Conservation (phyloP, 2,888 invertebrate species). For the Patella caerulea region DNA sequence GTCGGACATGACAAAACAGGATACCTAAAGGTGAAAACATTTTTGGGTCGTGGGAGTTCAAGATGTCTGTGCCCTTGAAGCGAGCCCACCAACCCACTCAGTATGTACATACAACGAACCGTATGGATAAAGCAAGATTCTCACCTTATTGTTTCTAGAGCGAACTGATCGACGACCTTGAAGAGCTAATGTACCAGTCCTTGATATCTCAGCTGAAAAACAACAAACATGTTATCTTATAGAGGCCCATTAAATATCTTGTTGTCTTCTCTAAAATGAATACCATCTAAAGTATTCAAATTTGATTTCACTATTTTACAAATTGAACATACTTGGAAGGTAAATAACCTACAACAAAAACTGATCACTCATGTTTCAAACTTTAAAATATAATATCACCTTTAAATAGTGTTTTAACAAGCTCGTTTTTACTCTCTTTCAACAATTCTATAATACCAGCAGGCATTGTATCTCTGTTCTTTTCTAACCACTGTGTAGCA, state of each 20-base stretch:
- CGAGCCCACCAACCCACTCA: no score
- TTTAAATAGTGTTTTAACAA: conserved; percentile 63
- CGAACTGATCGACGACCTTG: conserved; percentile 49
- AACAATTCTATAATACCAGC: conserved; percentile 64
- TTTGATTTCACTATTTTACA: background rate
- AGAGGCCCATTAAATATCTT: background rate
- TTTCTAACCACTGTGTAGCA: conserved; percentile 64
- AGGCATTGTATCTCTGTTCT: conserved; percentile 69
- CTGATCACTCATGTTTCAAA: no score
- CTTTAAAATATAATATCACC: conserved; percentile 34
- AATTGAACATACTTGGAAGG: background rate
- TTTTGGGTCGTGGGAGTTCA: no score
- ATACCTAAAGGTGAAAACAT: no score
- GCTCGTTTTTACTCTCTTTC: conserved; percentile 57
- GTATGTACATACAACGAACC: no score
- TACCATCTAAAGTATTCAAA: background rate
- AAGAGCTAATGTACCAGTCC: conserved; percentile 64
- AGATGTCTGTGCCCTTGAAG: no score
- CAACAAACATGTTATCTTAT: background rate
- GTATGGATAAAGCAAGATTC: background rate
- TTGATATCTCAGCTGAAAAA: conserved; percentile 59
- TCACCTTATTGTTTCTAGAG: conserved; percentile 8
- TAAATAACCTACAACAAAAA: background rate
- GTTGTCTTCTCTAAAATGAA: no score
- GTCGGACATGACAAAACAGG: no score